Evolutionary conservation across 37 sponge, comb jelly and placozoan species (phyloP).

Genomic region (Crambe crambe): DNA sequence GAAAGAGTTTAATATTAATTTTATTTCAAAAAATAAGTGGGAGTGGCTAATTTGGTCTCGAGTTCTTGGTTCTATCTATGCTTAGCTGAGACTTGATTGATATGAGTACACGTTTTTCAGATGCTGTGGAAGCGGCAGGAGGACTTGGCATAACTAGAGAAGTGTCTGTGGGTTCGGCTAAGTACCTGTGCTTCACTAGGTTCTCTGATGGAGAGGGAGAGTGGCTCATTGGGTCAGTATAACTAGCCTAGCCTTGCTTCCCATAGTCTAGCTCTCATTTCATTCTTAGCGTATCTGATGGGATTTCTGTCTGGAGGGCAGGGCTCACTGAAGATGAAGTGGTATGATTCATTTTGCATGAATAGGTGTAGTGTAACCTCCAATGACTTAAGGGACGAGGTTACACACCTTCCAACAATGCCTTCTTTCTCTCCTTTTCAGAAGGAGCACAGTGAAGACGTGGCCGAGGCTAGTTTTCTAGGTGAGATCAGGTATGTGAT

Average conservation of each 20-base stretch:
- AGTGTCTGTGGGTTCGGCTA: background rate
- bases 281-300: constrained; percentile 30
- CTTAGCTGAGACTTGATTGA: too few relatives aligned
- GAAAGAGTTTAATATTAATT: too few relatives aligned
- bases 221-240: constrained; percentile 36
- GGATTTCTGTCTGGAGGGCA: constrained; percentile 29
- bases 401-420: too few relatives aligned
- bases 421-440: background rate
- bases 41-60: too few relatives aligned
- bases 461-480: background rate
- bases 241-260: too few relatives aligned
- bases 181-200: constrained; percentile 24
- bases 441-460: background rate
- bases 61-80: too few relatives aligned
- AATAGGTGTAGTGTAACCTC: background rate
- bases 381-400: too few relatives aligned
- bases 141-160: constrained; percentile 21
- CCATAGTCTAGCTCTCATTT: background rate
- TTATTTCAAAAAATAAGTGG: too few relatives aligned
- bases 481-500: background rate
- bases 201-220: constrained; percentile 10
- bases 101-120: background rate
- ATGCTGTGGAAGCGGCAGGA: constrained; percentile 5
- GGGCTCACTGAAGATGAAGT: constrained; percentile 27
- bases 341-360: constrained; percentile 7